Evolutionary conservation across 2,888 invertebrate genomes (phyloP).

Genomic region (Hyposoter didymator): DNA sequence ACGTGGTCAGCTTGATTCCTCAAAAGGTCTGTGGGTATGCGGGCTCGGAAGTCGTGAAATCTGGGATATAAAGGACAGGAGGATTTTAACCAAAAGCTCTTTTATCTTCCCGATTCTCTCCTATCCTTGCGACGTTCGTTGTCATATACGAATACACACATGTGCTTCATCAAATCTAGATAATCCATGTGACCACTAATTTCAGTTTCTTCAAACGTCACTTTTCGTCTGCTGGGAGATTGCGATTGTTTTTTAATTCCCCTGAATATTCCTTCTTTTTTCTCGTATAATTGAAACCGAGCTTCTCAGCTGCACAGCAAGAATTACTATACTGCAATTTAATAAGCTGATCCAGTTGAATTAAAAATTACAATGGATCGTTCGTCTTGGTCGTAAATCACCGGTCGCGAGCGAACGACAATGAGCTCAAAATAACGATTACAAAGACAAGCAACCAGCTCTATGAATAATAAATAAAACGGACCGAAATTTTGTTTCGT

Average conservation of each 20-base stretch:
- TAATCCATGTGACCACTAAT: slow-evolving; percentile 35
- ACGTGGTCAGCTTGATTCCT: slow-evolving; percentile 25
- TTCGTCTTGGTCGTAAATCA: background rate
- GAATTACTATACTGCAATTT: background rate
- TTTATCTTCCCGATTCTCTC: slow-evolving; percentile 10
- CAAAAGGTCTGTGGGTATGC: slow-evolving; percentile 32
- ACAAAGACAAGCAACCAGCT: background rate
- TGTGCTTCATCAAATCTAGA: slow-evolving; percentile 21
- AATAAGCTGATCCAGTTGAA: background rate
- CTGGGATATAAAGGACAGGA: background rate
- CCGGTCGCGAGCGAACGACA: background rate
- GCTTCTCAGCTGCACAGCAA: background rate
- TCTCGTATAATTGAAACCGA: background rate
- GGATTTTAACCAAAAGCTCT: slow-evolving; percentile 5
- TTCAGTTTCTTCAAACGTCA: slow-evolving; percentile 1
- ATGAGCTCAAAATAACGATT: background rate
- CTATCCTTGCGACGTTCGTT: background rate
- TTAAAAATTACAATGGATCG: background rate
- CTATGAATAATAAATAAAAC: background rate
- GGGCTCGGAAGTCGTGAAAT: slow-evolving; percentile 30
- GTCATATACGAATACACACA: slow-evolving; percentile 3
- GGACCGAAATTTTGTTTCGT: background rate
- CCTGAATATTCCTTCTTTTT: too few species aligned
- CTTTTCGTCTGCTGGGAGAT: background rate
- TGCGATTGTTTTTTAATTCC: background rate